These are phyloP conservation scores for Capreolus pygargus DNA, from an alignment of 2,113 vertebrate genomes.

Conservation along the genomic window DNA sequence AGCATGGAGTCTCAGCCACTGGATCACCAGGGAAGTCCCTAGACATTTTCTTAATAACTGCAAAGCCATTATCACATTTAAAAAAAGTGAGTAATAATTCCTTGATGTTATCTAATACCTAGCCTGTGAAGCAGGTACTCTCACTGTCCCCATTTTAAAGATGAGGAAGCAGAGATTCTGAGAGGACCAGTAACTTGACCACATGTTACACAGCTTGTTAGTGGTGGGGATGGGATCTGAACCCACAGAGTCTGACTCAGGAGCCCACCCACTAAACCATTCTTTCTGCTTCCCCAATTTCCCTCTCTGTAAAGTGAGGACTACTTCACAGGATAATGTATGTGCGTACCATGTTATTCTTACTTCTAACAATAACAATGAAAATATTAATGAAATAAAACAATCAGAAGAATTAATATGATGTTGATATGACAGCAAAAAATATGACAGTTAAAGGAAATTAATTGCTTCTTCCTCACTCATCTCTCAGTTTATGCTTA, in stretches of 20 bases:
- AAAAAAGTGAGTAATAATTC: background rate
- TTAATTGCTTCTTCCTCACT: background rate
- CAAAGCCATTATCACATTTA: background rate
- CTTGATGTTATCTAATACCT: background rate
- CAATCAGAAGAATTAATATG: background rate
- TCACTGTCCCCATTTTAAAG: background rate
- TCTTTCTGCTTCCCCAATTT: background rate
- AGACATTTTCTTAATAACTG: background rate
- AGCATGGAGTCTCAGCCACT: background rate
- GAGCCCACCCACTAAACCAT: background rate
- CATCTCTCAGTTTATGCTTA: background rate
- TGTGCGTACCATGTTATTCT: background rate
- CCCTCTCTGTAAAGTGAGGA: background rate
- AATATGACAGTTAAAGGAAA: background rate
- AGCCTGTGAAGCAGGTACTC: background rate
- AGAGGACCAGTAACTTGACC: background rate
- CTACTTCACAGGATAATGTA: background rate
- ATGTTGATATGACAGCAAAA: background rate
- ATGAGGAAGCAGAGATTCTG: background rate
- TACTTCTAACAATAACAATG: background rate
- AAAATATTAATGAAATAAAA: background rate
- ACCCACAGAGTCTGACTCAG: background rate
- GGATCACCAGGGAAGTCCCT: background rate
- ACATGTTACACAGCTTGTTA: background rate
- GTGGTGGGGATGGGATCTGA: background rate